Base-by-base conservation (phyloP, 2,113 vertebrate species). In the Ageneiosus marmoratus region DNA sequence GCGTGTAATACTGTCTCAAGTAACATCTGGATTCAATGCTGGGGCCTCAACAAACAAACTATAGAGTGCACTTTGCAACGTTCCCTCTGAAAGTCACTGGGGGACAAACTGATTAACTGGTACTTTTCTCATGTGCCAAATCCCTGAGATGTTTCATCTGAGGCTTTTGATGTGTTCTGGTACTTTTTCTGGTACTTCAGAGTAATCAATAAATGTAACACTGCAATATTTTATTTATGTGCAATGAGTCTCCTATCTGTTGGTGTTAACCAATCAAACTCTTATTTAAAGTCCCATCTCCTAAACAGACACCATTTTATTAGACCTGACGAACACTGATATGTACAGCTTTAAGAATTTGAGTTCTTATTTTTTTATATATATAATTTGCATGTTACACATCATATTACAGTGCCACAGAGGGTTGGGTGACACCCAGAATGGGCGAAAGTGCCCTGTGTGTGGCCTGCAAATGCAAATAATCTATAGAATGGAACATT, bases 71-170 rank as follows among this genome's bases (percentile, higher is more conserved):
- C 37, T 41, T 2, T 5, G 37, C 37, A 41, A 41, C 5, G 37
- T 41, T 41, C 37, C 37, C 37, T 41, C 37, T 41, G 5, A 41
- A 41, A 41, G 2, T 5, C 37, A 3, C 3, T 41, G 37, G 37
- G 37, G 37, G 5, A 41, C 37, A 5, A 41, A 41, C 3, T 41
- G n/a, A 41, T 41, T 41, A 41, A 41, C 37, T 41, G 37, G 3
- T 41, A 41, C 37, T 70, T n/a, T n/a, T 53, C 50, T 22, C 51
- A 56, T 53, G 50, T 80, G 79, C 79, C 65, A 72, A 55, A 72
- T 18, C 24, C 48, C 34, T 56, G 16, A 56, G 32, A 32, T 60
- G 41, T 50, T 62, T 81, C 37, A 73, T 60, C n/a, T 32, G 37
- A 73, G 24, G 37, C 53, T 72, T 73, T 58, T 2, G 20, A 11